Conservation (phyloP, 2,113 vertebrate species). For the Balaenoptera acutorostrata region DNA sequence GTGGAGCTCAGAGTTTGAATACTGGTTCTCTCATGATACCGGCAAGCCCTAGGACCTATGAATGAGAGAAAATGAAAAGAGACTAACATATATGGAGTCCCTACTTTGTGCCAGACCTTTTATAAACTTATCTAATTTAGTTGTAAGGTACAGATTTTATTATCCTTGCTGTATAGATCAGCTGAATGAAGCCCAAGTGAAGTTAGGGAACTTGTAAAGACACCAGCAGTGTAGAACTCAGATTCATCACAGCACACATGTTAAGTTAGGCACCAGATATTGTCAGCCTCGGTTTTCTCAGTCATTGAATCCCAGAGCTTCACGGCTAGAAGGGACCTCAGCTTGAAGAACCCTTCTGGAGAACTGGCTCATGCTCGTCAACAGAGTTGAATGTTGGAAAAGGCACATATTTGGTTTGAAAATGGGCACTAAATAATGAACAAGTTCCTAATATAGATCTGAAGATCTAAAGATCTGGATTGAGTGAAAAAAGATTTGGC, state of each 20-base stretch:
- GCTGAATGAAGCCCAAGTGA: background rate
- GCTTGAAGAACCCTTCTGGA: background rate
- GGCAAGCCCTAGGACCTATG: background rate
- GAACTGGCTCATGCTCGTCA: background rate
- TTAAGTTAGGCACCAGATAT: background rate
- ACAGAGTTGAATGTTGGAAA: background rate
- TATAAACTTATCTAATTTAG: background rate
- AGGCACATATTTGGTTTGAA: background rate
- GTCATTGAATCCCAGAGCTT: background rate
- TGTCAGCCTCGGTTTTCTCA: no score
- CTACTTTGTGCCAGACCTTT: no score
- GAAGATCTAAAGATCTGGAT: background rate
- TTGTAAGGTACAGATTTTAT: background rate
- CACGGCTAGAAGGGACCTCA: rapidly evolving
- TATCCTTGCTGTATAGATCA: background rate
- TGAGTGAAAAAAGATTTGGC: background rate
- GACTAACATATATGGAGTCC: background rate
- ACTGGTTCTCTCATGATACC: background rate
- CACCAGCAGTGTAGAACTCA: background rate
- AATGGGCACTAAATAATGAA: background rate
- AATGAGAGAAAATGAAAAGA: background rate
- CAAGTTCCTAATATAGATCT: background rate
- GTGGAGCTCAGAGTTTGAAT: background rate
- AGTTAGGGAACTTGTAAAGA: background rate
- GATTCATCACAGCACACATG: rapidly evolving